A percentile compares a stretch with the other conserved stretches of the same genome.
phyloP scores from a whole-genome alignment of 2,888 invertebrate species.

The Idaea biselata region DNA sequence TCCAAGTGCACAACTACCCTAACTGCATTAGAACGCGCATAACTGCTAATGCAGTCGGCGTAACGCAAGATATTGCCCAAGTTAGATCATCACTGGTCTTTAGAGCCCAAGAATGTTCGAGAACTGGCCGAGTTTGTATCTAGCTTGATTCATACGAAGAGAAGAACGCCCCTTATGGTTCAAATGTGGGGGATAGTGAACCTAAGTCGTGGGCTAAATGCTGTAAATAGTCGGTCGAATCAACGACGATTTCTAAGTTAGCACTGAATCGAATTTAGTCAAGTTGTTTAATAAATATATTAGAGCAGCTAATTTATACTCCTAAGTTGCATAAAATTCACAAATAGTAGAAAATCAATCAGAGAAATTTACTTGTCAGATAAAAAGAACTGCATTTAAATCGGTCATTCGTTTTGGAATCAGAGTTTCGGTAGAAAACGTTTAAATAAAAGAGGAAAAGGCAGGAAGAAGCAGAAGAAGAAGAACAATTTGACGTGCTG shows the following conservation, averaged over 20 bases:
- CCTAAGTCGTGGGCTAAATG: neutral
- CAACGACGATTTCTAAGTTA: neutral
- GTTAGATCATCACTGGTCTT: slow-evolving; percentile 64
- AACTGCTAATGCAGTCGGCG: slow-evolving; percentile 53
- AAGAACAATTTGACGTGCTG: neutral
- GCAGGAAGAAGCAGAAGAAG: too few species aligned
- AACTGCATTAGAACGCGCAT: slow-evolving; percentile 34
- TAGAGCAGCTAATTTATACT: too few species aligned
- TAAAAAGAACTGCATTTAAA: neutral
- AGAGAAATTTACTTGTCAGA: neutral
- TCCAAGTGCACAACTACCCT: slow-evolving; percentile 27
- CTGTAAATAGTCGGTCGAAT: neutral
- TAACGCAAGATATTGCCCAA: slow-evolving; percentile 65
- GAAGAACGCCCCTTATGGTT: neutral
- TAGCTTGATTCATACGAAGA: neutral
- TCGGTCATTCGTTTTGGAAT: too few species aligned
- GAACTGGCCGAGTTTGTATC: neutral
- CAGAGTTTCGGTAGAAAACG: neutral
- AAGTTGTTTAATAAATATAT: too few species aligned
- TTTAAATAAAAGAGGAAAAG: too few species aligned
- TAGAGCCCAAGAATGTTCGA: slow-evolving; percentile 32
- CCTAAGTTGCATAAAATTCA: too few species aligned
- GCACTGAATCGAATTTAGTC: neutral
- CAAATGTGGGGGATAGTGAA: neutral
- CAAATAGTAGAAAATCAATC: neutral